A percentile compares a stretch with the other conserved stretches of the same genome.
phyloP scores from a whole-genome alignment of 2,113 vertebrate species.

The Silurus asotus region DNA sequence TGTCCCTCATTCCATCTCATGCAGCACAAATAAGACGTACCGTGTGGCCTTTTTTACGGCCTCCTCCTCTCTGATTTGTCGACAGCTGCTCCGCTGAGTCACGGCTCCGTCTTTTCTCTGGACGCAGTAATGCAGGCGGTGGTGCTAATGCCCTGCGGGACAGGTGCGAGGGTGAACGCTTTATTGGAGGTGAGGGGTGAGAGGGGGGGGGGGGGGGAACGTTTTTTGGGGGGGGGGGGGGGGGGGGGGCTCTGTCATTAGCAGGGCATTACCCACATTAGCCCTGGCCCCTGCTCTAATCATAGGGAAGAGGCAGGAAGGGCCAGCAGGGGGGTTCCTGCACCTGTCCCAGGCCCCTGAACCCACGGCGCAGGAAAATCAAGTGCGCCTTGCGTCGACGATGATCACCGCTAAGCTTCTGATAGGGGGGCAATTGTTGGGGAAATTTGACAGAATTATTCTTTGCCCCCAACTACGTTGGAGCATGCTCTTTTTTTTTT shows the following conservation, averaged over 20 bases:
- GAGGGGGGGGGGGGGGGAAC: conserved; percentile 59
- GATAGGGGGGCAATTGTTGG: conserved; percentile 24
- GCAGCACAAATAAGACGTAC: background rate
- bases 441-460: conserved; percentile 43
- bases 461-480: background rate
- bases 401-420: conserved; percentile 12
- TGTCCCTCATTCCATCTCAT: background rate
- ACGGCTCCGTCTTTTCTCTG: conserved; percentile 1
- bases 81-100: background rate
- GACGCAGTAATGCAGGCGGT: conserved; percentile 18
- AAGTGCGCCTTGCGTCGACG: conserved; percentile 7
- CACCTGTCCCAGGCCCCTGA: conserved; percentile 71
- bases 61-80: background rate
- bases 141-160: conserved; percentile 51
- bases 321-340: conserved; percentile 63
- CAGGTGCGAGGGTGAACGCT: conserved; percentile 66
- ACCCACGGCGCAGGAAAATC: conserved; percentile 29
- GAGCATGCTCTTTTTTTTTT: conserved; percentile 28
- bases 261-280: conserved; percentile 74
- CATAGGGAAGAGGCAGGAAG: conserved; percentile 65
- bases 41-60: background rate
- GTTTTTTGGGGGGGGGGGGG: too few relatives aligned
- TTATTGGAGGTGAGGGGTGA: conserved; percentile 62
- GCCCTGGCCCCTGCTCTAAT: conserved; percentile 67
- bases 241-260: conserved; percentile 72